A percentile compares a stretch with the other conserved stretches of the same genome.
phyloP scores from a whole-genome alignment of 2,113 vertebrate species.

The Bubo blakistoni region DNA sequence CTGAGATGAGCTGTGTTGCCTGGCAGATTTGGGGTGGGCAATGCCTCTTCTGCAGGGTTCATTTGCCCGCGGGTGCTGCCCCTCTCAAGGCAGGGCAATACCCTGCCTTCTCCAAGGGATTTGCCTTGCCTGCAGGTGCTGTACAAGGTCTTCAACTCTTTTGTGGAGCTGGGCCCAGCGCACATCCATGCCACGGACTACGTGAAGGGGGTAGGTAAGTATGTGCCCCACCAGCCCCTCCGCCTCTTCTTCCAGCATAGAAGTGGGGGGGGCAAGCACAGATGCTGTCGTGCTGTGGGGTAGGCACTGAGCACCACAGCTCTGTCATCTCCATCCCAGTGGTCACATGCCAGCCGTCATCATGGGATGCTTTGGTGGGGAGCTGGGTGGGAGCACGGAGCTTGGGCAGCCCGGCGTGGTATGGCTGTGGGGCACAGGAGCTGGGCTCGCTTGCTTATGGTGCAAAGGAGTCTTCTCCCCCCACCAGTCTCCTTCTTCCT shows the following conservation, averaged over 20 bases:
- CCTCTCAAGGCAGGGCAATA: not conserved
- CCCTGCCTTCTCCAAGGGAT: not conserved
- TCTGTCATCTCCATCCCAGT: not conserved
- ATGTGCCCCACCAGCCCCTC: not conserved
- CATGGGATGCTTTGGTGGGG: not conserved
- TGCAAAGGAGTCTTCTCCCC: not conserved
- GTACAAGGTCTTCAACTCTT: conserved; percentile 96
- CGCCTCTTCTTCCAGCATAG: not conserved
- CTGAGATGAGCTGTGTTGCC: not conserved
- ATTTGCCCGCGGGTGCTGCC: not conserved
- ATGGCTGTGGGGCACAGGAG: not conserved
- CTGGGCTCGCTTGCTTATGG: not conserved
- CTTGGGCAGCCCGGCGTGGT: not conserved
- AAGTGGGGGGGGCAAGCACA: accelerated
- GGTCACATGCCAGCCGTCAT: accelerated
- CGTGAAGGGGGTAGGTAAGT: conserved; percentile 95
- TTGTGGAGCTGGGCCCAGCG: conserved; percentile 88
- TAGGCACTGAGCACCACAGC: not conserved
- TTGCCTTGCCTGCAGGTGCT: conserved; percentile 77
- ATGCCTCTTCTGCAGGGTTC: not conserved
- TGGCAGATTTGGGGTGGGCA: not conserved
- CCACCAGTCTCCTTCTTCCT: conserved; percentile 91
- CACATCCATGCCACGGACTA: conserved; percentile 88
- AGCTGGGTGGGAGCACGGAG: accelerated
- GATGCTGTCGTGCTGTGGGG: not conserved